phyloP scores from a whole-genome alignment of 2,797 vertebrate species.

The Danio jaintianensis region DNA sequence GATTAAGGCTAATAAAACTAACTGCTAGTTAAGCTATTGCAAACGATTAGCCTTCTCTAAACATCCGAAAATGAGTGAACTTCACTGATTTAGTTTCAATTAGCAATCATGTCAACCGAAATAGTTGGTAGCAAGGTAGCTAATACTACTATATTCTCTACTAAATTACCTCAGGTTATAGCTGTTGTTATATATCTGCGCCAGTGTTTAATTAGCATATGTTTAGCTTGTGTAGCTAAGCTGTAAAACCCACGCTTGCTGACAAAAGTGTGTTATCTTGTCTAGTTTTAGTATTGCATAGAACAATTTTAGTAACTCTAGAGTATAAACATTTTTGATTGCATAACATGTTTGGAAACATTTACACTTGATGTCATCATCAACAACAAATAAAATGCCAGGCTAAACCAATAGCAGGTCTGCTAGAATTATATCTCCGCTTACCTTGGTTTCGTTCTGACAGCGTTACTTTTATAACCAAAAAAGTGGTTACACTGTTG shows the following conservation, averaged over 20 bases:
- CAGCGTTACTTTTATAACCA: conserved; percentile 18
- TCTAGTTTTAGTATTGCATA: not conserved
- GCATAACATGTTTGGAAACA: not conserved
- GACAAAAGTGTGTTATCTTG: not conserved
- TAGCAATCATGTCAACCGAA: conserved; percentile 17
- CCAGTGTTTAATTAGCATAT: conserved; percentile 32
- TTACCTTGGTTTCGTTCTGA: conserved; percentile 35
- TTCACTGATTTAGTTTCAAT: not conserved
- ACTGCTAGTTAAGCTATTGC: conserved; percentile 1
- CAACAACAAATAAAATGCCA: conserved; percentile 21
- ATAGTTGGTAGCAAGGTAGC: not conserved
- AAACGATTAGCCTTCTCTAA: conserved; percentile 26
- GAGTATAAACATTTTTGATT: not conserved
- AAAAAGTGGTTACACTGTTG: not conserved
- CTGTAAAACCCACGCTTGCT: not conserved
- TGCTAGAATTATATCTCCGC: conserved; percentile 20
- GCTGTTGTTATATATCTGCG: conserved; percentile 15
- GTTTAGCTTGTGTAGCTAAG: conserved; percentile 31
- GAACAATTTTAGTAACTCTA: not conserved
- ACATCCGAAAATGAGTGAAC: not conserved
- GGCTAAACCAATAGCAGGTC: conserved; percentile 29
- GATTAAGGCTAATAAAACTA: not conserved
- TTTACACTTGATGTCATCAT: not conserved
- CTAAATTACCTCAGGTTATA: not conserved
- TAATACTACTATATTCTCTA: not conserved